Evolutionary conservation across 2,888 invertebrate genomes (phyloP).

Genomic region (Sclerodermus sp.): DNA sequence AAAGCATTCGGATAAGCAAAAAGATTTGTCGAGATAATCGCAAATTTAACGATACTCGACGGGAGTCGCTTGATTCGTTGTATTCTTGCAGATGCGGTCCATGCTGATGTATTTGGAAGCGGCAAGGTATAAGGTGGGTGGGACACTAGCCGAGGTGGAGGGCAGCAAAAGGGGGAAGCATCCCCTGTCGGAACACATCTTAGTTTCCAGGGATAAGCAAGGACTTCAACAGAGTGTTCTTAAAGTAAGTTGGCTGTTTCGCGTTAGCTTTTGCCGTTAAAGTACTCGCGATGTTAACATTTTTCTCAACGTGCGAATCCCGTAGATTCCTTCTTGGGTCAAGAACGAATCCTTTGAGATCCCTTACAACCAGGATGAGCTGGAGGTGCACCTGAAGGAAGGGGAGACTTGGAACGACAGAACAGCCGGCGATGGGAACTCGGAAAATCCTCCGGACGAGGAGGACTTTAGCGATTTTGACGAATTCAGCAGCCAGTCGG

Average conservation of each 20-base stretch:
- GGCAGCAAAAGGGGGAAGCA: constrained; percentile 76
- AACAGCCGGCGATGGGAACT: constrained; percentile 81
- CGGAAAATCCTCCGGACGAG: constrained; percentile 71
- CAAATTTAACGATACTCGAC: too few species aligned
- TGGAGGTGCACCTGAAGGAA: constrained; percentile 43
- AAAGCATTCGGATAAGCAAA: too few species aligned
- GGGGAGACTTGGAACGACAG: constrained; percentile 60
- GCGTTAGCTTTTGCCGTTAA: too few species aligned
- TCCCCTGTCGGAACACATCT: constrained; percentile 83
- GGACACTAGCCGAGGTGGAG: constrained; percentile 80
- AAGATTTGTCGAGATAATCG: too few species aligned
- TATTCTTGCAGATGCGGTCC: constrained; percentile 74
- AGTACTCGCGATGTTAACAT: not conserved
- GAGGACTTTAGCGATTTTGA: constrained; percentile 72
- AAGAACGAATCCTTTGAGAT: constrained; percentile 66
- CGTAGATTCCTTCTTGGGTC: constrained; percentile 75
- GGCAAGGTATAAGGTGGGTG: constrained; percentile 83
- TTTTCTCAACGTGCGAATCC: constrained; percentile 7
- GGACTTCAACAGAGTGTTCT: constrained; percentile 84
- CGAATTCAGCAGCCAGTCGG: constrained; percentile 57
- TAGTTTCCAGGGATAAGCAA: constrained; percentile 86
- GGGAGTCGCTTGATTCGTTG: too few species aligned
- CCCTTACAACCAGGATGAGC: constrained; percentile 49
- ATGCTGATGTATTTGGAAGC: constrained; percentile 93
- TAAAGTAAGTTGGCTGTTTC: constrained; percentile 63